Evolutionary conservation across 2,113 vertebrate species (phyloP), one percentile per base, ranked within the genome.

Genomic region (Odobenus rosmarus): DNA sequence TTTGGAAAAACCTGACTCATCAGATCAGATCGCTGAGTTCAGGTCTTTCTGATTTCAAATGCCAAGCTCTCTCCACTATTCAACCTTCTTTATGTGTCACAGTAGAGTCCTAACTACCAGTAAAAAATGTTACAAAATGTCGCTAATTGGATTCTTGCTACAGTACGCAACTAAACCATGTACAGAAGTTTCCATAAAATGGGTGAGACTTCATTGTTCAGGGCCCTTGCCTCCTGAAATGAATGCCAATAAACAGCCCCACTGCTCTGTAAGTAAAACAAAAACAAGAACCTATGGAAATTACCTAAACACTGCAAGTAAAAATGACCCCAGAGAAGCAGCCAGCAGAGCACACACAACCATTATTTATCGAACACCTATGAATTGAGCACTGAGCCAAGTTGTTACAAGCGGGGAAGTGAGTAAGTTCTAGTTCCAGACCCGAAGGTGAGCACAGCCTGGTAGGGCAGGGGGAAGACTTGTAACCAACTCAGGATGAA

Each of bases 41-140:
- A 71, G 88, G 46, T n/a, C 16, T 88, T 81, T 95, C 61, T 90
- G 19, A n/a, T 96, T 82, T 93, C 39, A 90, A 88, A 90, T 72
- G 28, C 1, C 28, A 95, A 36, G 18, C 46, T 93, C 6, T 85
- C 69, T 80, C 16, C 72, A 26, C 8, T 16, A 77, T 23, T 8
- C 72, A 72, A 72, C 7, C 18, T 89, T 86, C 23, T 64, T 92
- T 76, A 64, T 1, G 19, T 72, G 51, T 84, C 4, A 55, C 21
- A 90, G 36, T 83, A 94, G 42, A 94, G 90, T 53, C 24, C 85
- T 81, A 80, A 3, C 36, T 31, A 67, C 8, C 61, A 28, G 24
- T 23, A 1, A 64, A 84, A 90, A 42, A 26, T 79, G 3, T 84
- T 81, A n/a, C 4, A 31, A 83, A 87, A 74, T 42, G 77, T 90